These are phyloP conservation scores for Gobio gobio DNA, from an alignment of 2,113 vertebrate species.

Conservation along the genomic window DNA sequence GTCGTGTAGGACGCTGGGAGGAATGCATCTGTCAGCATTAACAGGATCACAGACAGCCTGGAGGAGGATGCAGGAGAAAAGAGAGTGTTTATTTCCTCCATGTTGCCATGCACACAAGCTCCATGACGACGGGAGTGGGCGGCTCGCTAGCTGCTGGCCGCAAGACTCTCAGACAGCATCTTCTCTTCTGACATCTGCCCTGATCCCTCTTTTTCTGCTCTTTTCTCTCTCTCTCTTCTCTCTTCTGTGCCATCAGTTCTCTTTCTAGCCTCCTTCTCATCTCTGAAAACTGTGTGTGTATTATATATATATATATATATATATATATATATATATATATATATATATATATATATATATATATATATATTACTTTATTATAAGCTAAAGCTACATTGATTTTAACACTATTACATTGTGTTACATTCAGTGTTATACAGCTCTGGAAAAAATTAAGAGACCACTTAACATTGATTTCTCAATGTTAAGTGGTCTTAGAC, in stretches of 20 bases:
- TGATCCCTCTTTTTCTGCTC: slow-evolving; percentile 17
- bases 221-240: neutral
- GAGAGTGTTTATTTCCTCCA: slow-evolving; percentile 47
- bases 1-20: slow-evolving; percentile 6
- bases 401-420: no score
- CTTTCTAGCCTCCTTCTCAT: slow-evolving; percentile 2
- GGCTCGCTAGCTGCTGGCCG: slow-evolving; percentile 45
- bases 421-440: no score
- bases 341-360: no score
- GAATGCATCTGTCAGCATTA: slow-evolving; percentile 54
- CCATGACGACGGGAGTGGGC: slow-evolving; percentile 59
- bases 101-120: slow-evolving; percentile 54
- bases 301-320: no score
- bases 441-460: no score
- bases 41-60: slow-evolving; percentile 44
- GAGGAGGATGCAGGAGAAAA: slow-evolving; percentile 47
- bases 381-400: no score
- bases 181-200: slow-evolving; percentile 35
- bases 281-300: neutral
- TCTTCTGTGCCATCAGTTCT: neutral
- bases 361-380: no score
- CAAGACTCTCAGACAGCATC: slow-evolving; percentile 9
- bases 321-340: no score
- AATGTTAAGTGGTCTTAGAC: no score
- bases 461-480: no score